Conservation (phyloP, 2,888 invertebrate species). For the Fragum whitleyi region DNA sequence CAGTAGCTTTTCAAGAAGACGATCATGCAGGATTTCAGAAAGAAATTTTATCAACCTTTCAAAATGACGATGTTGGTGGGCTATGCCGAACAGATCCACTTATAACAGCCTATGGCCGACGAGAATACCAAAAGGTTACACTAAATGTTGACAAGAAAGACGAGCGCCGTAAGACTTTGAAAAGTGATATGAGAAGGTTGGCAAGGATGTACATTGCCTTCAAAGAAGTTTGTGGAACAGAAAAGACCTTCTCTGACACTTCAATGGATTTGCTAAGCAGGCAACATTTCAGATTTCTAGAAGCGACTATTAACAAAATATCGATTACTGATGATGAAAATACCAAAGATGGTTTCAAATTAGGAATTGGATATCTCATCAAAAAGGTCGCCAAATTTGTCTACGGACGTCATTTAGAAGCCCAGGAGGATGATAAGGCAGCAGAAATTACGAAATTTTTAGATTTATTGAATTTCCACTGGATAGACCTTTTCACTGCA, state of each 20-base stretch:
- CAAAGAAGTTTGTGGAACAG: neutral
- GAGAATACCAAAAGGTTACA: too few relatives aligned
- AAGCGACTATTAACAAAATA: neutral
- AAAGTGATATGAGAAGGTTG: too few relatives aligned
- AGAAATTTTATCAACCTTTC: too few relatives aligned
- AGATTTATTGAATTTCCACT: neutral
- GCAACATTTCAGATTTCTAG: slow-evolving; percentile 12
- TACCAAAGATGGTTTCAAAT: neutral
- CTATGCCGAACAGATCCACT: too few relatives aligned
- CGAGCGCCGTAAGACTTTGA: too few relatives aligned
- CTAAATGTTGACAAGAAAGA: too few relatives aligned
- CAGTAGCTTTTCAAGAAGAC: too few relatives aligned
- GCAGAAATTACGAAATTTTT: neutral
- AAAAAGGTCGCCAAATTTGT: slow-evolving; percentile 18
- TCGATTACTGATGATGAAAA: slow-evolving; percentile 6
- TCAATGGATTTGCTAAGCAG: neutral
- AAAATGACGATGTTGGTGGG: too few relatives aligned
- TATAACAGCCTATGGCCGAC: too few relatives aligned
- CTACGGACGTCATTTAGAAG: neutral
- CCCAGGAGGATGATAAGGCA: slow-evolving; percentile 2
- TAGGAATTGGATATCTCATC: slow-evolving; percentile 23
- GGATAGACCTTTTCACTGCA: neutral
- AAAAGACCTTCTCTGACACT: neutral
- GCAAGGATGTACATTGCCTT: neutral
- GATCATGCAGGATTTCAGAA: too few relatives aligned